phyloP scores from a whole-genome alignment of 2,888 invertebrate genomes.

The Anorthoa munda region DNA sequence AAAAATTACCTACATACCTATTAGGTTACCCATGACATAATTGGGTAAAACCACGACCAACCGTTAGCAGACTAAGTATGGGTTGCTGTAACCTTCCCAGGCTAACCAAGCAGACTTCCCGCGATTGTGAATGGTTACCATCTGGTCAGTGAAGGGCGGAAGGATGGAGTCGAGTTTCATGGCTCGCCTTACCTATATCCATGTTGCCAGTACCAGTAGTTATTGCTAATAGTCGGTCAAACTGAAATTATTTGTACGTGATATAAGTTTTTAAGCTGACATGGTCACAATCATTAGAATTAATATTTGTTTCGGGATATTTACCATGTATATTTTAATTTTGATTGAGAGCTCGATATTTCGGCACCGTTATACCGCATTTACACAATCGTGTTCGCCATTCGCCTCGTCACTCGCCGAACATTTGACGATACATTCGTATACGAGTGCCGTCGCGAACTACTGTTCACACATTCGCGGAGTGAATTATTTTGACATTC shows the following conservation, averaged over 20 bases:
- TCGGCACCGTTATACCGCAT: too few species aligned
- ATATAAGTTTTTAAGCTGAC: too few species aligned
- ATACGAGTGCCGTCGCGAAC: too few species aligned
- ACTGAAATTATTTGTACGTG: not conserved
- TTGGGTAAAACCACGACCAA: not conserved
- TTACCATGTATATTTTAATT: too few species aligned
- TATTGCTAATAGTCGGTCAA: not conserved
- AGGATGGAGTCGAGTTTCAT: constrained; percentile 50
- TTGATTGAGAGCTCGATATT: too few species aligned
- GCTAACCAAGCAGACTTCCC: constrained; percentile 53
- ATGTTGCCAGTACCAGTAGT: not conserved
- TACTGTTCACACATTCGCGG: too few species aligned
- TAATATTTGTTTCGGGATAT: too few species aligned
- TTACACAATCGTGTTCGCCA: too few species aligned
- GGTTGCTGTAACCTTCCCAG: constrained; percentile 50
- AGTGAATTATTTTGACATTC: too few species aligned
- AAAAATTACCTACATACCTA: not conserved
- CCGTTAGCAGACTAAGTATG: constrained; percentile 4
- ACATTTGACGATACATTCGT: too few species aligned
- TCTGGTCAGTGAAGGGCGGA: constrained; percentile 57
- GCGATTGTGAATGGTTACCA: constrained; percentile 35
- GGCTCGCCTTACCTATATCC: constrained; percentile 28
- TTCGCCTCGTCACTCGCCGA: too few species aligned
- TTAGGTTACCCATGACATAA: constrained; percentile 1
- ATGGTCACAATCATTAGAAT: too few species aligned